A percentile compares a stretch with the other conserved stretches of the same genome.
These are phyloP conservation scores for Pipistrellus pygmaeus DNA, from an alignment of 2,797 vertebrate genomes.

Conservation along the genomic window DNA sequence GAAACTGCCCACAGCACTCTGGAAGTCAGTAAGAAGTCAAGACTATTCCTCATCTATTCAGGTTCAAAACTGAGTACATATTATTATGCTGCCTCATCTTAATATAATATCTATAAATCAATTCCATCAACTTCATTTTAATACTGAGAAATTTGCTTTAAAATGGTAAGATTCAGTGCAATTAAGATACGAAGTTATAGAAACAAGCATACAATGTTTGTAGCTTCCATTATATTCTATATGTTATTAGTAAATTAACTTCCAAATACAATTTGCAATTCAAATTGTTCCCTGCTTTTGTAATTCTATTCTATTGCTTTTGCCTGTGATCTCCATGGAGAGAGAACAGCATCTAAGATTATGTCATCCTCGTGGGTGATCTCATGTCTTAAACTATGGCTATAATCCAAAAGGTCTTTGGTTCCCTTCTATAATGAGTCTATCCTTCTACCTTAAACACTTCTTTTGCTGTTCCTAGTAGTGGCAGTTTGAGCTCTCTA, in stretches of 20 bases:
- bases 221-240: background rate
- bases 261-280: conserved; percentile 36
- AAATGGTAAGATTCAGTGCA: background rate
- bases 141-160: background rate
- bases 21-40: conserved; percentile 39
- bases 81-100: background rate
- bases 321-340: conserved; percentile 14
- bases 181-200: conserved; percentile 37
- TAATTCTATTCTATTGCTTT: conserved; percentile 40
- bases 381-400: conserved; percentile 9
- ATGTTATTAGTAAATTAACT: conserved; percentile 18
- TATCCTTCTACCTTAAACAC: background rate
- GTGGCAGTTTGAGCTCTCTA: background rate
- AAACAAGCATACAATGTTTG: background rate
- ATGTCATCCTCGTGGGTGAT: conserved; percentile 10
- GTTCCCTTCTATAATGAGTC: background rate
- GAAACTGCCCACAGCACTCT: background rate
- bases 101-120: background rate
- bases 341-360: background rate
- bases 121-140: background rate
- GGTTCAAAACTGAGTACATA: conserved; percentile 28
- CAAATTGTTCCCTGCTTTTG: background rate
- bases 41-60: background rate
- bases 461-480: background rate
- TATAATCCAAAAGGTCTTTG: conserved; percentile 23